Percentiles rank a stretch among this genome's conserved stretches.
Conservation (phyloP, 2,113 vertebrate genomes). For the Melanerpes aurifrons region DNA sequence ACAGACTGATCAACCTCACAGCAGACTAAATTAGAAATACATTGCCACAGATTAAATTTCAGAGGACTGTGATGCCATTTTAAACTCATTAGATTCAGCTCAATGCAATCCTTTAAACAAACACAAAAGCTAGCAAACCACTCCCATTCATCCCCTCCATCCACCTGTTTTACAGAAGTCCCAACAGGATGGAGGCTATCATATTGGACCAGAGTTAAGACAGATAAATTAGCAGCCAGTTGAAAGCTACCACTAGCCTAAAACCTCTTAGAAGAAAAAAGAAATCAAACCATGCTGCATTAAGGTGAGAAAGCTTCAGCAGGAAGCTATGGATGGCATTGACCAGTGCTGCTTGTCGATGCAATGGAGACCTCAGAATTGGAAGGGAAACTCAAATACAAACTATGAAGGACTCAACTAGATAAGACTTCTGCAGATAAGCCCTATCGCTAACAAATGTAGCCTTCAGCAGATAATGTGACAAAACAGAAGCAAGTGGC, state of each 20-base stretch:
- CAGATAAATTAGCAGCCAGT: not conserved
- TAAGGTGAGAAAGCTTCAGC: not conserved
- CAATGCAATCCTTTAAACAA: not conserved
- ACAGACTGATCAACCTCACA: slow-evolving; percentile 43
- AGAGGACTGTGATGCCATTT: slow-evolving; percentile 5
- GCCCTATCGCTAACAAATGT: not conserved
- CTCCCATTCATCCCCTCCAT: not conserved
- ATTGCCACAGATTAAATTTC: slow-evolving; percentile 48
- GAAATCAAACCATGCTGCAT: not conserved
- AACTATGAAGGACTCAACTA: not conserved
- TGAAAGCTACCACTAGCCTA: not conserved
- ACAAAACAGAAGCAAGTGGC: not conserved
- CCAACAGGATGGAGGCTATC: not conserved
- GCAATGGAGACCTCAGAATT: not conserved
- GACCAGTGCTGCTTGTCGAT: not conserved
- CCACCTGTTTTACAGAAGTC: not conserved
- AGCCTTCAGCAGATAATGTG: not conserved
- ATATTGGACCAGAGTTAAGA: not conserved
- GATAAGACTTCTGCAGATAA: not conserved
- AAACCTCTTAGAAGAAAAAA: not conserved
- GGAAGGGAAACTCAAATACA: not conserved
- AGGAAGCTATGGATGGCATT: not conserved
- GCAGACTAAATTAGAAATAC: slow-evolving; percentile 56
- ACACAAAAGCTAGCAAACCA: slow-evolving; percentile 1
- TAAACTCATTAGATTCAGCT: slow-evolving; percentile 26